Evolutionary conservation across 92 coral and sea anemone genomes (phyloP), one percentile per base, ranked within the genome.

Genomic region (Epizoanthus rinbou): DNA sequence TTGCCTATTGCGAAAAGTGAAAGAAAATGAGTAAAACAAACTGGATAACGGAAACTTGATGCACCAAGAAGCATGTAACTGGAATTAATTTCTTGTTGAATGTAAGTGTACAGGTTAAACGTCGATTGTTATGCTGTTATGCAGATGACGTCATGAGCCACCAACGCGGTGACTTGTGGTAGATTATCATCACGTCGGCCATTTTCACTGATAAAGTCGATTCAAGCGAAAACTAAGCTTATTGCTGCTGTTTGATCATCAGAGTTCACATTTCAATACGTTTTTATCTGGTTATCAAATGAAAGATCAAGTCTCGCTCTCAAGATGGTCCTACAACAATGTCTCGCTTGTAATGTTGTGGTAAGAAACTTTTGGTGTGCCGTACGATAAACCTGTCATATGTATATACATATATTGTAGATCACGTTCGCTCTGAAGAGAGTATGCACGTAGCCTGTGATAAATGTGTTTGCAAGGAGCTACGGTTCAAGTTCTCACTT

Each of bases 151-250:
- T 67, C 73, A 67, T 41, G 16, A 33, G 13, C 73, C 73, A 67
- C 73, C 73, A 67, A 33, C 73, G 73, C 73, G 28, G 50, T 65
- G 47, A 31, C 73, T 16, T 67, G 73, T 67, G 73, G 47, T 67
- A 31, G 14, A 50, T 50, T 50, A 50, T 50, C 54, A 67, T 67
- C 7, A 11, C 70, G 43, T 18, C 72, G 17, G n/a, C 35, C 28
- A 65, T 66, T 66, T 13, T 13, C 43, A 37, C 43, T 3, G 43
- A 37, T 1, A 37, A 37, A 50, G 54, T 50, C 14, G 54, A 15
- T 43, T 50, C 54, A 50, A 5, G 54, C 3, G 43, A 37, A 37
- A 3, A 6, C 43, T 37, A 37, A 50, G 14, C 54, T 10, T 50
- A 9, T 50, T 11, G 2, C 2, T 67, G 41, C 19, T 67, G 17